A percentile compares a stretch with the other conserved stretches of the same genome.
Conservation (phyloP, 2,113 vertebrate species). For the Cathartes aura region DNA sequence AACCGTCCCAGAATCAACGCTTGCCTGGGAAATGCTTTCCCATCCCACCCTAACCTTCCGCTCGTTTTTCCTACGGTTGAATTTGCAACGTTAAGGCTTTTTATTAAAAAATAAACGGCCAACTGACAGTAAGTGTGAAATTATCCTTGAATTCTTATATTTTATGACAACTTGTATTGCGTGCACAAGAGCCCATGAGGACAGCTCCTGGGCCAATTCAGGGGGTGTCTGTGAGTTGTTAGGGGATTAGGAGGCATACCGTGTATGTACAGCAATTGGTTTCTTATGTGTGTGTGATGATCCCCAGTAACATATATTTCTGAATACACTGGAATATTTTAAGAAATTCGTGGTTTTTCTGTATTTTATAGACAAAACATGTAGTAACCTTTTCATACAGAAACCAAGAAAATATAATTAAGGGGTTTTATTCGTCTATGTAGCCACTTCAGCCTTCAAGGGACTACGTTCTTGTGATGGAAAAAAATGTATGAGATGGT, state of each 20-base stretch:
- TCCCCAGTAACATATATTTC: neutral
- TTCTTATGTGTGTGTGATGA: neutral
- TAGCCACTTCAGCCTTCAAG: neutral
- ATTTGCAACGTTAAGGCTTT: neutral
- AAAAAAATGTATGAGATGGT: neutral
- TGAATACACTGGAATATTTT: neutral
- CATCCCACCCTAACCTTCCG: neutral
- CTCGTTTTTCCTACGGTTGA: neutral
- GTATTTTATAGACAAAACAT: neutral
- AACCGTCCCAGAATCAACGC: conserved; percentile 62
- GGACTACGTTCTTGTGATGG: neutral
- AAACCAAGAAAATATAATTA: neutral
- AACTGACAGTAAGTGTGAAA: neutral
- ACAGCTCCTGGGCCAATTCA: neutral
- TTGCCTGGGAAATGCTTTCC: conserved; percentile 42
- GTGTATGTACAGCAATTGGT: neutral
- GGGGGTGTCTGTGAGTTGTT: neutral
- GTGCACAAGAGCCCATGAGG: neutral
- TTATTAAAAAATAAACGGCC: neutral
- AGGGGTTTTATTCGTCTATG: neutral
- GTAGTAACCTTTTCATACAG: neutral
- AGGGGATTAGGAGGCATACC: neutral
- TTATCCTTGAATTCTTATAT: neutral
- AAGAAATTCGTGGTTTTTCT: neutral
- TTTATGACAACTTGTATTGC: neutral